Evolutionary conservation across 1,140 invertebrate species (phyloP).

Genomic region (Ptiloglossa arizonensis): DNA sequence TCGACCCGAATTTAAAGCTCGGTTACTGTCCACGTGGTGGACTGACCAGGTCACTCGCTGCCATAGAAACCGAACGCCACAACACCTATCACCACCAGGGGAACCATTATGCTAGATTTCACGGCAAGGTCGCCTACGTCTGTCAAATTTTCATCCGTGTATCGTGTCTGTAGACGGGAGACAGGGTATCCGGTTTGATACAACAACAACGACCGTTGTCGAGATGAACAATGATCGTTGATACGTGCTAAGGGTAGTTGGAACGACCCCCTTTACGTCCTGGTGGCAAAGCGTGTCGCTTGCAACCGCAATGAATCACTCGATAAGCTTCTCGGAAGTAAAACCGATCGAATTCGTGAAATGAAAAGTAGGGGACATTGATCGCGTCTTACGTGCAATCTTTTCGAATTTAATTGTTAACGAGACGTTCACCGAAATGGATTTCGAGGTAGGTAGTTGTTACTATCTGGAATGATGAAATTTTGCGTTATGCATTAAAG

Average conservation of each 20-base stretch:
- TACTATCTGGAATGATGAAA: no score
- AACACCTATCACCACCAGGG: conserved; percentile 71
- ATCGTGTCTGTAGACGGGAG: no score
- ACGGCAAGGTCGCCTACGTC: conserved; percentile 73
- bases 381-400: no score
- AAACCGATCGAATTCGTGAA: not conserved
- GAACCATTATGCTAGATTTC: conserved; percentile 65
- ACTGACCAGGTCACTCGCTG: conserved; percentile 80
- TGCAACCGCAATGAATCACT: not conserved
- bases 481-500: not conserved
- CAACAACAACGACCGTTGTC: not conserved
- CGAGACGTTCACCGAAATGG: no score
- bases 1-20: conserved; percentile 61
- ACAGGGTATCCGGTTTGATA: no score
- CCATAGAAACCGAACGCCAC: conserved; percentile 77
- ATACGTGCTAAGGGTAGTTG: not conserved
- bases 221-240: not conserved
- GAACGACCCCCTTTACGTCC: not conserved
- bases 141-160: conserved; percentile 45
- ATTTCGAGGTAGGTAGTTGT: no score
- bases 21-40: conserved; percentile 77
- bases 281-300: not conserved
- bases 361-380: not conserved
- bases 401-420: no score
- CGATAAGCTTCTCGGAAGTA: no score